phyloP scores from a whole-genome alignment of 2,888 invertebrate genomes.

The Limnephilus auricula region DNA sequence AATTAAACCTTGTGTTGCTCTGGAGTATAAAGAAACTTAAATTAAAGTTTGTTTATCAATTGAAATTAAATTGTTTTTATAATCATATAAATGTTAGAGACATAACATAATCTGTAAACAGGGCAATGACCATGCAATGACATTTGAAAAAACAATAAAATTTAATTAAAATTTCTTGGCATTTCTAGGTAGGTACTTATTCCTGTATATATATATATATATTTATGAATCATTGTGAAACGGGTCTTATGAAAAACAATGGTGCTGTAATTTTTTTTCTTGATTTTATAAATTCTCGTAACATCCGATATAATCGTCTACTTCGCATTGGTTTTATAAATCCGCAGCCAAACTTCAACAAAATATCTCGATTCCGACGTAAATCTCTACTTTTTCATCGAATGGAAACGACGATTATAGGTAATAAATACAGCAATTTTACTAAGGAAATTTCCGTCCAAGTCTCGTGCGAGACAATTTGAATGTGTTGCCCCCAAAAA shows the following conservation, averaged over 20 bases:
- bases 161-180: too few relatives aligned
- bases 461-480: conserved; percentile 27
- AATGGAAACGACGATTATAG: conserved; percentile 36
- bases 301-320: background rate
- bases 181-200: too few relatives aligned
- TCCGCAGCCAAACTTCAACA: background rate
- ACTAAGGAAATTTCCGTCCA: conserved; percentile 7
- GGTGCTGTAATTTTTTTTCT: background rate
- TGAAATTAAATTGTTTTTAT: too few relatives aligned
- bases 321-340: background rate
- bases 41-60: too few relatives aligned
- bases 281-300: background rate
- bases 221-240: background rate
- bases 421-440: conserved; percentile 22
- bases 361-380: conserved; percentile 2
- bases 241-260: background rate
- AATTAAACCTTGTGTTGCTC: too few relatives aligned
- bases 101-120: too few relatives aligned
- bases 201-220: too few relatives aligned
- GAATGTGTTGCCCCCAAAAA: conserved; percentile 18
- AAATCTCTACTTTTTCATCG: conserved; percentile 12
- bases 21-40: too few relatives aligned
- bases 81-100: too few relatives aligned
- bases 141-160: too few relatives aligned
- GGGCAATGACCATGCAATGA: too few relatives aligned